Base-by-base conservation (phyloP, 1,140 invertebrate genomes). In the Drosophila nigromelanica region DNA sequence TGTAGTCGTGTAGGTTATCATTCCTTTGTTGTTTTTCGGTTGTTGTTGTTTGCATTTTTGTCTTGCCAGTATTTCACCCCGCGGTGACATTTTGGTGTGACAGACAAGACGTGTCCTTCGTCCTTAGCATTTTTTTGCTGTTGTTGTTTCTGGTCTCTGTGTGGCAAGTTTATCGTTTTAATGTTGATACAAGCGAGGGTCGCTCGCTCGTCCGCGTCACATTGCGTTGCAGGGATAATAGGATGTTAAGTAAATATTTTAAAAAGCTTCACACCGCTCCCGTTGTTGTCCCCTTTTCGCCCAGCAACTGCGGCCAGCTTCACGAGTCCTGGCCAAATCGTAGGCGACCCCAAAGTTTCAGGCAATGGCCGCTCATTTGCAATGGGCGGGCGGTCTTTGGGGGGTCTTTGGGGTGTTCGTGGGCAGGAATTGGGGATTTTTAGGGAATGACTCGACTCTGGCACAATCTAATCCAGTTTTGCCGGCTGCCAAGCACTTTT, bases 41-140 rank as follows among this genome's bases (percentile, higher is more conserved):
- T 63, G 54, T 64, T 72, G 61, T 61, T 80, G 62, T 87, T 73
- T 64, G 67, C 62, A 70, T 80, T 80, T 74, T 78, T 67, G 67
- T 73, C 60, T 75, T 66, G 73, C 64, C 83, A 78, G 82, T 87
- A 89, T 86, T 90, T 90, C 87, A 90, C 79, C 83, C 82, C 87
- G 79, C 82, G 77, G 87, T 87, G 87, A 90, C 87, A 90, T 90
- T 90, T 90, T 77, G 74, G 77, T 78, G 79, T 90, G 87, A 90
- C 89, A 90, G 87, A 90, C 87, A 90, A 90, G 87, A 90, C 87
- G 87, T 90, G 87, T 90, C 87, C 82, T 90, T 90, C 82, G 87
- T 89, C 85, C 83, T 81, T 70, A 70, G 59, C 70, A 67, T 68
- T 82, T 73, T 66, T 66, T 67, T 27, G 30, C 6, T 35, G 5